Evolutionary conservation across 2,797 vertebrate genomes (phyloP).

Genomic region (Muscicapa comitata): DNA sequence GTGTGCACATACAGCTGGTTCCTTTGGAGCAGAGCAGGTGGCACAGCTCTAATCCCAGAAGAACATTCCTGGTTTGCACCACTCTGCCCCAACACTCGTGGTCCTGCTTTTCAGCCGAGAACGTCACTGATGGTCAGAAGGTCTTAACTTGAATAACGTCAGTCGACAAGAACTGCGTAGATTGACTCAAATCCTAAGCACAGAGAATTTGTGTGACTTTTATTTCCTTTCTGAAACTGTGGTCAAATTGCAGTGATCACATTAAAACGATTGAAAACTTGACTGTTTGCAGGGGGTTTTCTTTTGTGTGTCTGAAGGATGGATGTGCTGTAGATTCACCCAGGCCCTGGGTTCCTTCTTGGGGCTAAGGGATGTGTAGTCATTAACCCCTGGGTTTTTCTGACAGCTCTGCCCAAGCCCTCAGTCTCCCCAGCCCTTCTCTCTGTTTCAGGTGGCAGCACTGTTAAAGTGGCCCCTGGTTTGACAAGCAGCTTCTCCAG

Average conservation of each 20-base stretch:
- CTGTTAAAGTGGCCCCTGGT: background rate
- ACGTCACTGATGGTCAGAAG: slow-evolving; percentile 18
- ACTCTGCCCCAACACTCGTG: background rate
- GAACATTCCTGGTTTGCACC: slow-evolving; percentile 36
- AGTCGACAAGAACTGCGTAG: background rate
- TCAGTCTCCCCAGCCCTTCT: background rate
- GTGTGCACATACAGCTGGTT: background rate
- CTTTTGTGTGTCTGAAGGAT: background rate
- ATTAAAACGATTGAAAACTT: slow-evolving; percentile 58
- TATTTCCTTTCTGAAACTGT: slow-evolving; percentile 18
- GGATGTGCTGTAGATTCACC: background rate
- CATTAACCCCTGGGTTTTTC: background rate
- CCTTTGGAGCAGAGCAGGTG: background rate
- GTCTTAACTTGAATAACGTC: slow-evolving; percentile 20
- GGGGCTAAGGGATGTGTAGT: background rate
- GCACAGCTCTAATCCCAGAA: slow-evolving; percentile 16
- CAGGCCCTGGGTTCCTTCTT: background rate
- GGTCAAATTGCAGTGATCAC: slow-evolving; percentile 53
- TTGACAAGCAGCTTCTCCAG: background rate
- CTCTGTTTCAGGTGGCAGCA: background rate
- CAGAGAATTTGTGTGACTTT: slow-evolving; percentile 26
- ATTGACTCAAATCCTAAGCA: slow-evolving; percentile 48
- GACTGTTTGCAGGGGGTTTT: slow-evolving; percentile 30
- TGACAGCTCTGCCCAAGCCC: background rate
- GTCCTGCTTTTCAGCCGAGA: slow-evolving; percentile 32